Conservation (phyloP, 2,113 vertebrate genomes). For the Myodes glareolus region DNA sequence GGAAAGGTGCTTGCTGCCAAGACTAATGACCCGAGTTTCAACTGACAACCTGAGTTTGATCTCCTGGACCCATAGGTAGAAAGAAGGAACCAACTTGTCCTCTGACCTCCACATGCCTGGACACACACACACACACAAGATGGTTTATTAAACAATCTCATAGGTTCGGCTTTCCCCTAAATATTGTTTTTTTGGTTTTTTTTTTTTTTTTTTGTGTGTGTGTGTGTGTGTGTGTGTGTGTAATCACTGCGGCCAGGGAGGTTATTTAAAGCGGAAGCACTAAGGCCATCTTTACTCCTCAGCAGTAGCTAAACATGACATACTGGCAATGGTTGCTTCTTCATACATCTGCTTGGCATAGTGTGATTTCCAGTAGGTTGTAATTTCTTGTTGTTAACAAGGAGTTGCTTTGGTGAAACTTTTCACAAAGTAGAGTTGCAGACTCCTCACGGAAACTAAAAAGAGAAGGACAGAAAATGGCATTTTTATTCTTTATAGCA, state of each 20-base stretch:
- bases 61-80: background rate
- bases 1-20: background rate
- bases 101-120: background rate
- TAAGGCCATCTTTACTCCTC: background rate
- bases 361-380: slow-evolving; percentile 40
- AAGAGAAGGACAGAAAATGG: background rate
- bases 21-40: background rate
- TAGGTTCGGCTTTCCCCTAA: background rate
- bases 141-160: background rate
- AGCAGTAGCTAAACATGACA: background rate
- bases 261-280: background rate
- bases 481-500: slow-evolving; percentile 45
- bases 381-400: slow-evolving; percentile 68
- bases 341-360: background rate
- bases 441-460: slow-evolving; percentile 54
- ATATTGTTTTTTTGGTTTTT: too few species aligned
- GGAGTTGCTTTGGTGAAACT: background rate
- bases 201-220: too few species aligned
- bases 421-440: slow-evolving; percentile 45
- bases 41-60: background rate
- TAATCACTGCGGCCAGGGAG: background rate
- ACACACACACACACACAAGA: background rate
- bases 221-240: too few species aligned
- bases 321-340: background rate
- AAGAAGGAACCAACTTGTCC: background rate